Conservation (phyloP, 2,113 vertebrate genomes). For the Tupaia tana region DNA sequence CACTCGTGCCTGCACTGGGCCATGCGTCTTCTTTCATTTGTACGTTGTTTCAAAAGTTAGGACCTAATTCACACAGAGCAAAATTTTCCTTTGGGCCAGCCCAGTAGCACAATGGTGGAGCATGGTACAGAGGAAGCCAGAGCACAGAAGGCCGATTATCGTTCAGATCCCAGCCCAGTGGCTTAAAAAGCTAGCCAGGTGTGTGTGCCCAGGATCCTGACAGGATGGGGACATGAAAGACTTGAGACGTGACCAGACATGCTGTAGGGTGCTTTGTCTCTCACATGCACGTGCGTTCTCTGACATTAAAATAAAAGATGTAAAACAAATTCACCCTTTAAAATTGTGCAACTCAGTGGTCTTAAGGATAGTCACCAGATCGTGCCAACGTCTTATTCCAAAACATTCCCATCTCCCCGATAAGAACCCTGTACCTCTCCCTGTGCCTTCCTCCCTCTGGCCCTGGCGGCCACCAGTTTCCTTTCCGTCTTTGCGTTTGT, state of each 20-base stretch:
- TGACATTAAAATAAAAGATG: too few relatives aligned
- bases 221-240: too few relatives aligned
- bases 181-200: too few relatives aligned
- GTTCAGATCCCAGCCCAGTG: too few relatives aligned
- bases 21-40: background rate
- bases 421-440: background rate
- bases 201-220: too few relatives aligned
- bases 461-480: background rate
- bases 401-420: background rate
- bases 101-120: too few relatives aligned
- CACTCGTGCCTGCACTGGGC: background rate
- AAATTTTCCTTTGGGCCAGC: too few relatives aligned
- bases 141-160: too few relatives aligned
- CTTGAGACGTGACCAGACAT: too few relatives aligned
- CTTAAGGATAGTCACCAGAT: background rate
- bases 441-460: fast-evolving
- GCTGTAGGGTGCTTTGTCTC: too few relatives aligned
- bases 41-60: background rate
- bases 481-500: background rate
- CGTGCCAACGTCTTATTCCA: background rate
- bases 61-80: background rate
- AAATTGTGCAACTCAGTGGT: background rate
- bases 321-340: background rate
- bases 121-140: too few relatives aligned
- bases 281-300: too few relatives aligned